A percentile compares a stretch with the other conserved stretches of the same genome.
Evolutionary conservation across 2,113 vertebrate species (phyloP).

Genomic region (Oceanites oceanicus): DNA sequence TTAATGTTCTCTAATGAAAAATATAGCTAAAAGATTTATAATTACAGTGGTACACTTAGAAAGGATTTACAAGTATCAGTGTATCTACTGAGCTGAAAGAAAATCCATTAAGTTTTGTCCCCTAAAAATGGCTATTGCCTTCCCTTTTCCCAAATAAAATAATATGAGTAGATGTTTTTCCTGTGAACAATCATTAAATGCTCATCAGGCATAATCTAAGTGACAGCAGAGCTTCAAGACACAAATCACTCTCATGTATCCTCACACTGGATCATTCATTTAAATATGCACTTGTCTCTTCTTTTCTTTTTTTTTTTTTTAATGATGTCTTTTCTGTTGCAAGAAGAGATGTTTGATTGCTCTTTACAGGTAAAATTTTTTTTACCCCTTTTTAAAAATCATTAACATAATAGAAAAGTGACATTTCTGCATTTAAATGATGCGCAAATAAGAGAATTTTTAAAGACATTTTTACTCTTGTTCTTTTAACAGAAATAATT

Average conservation of each 20-base stretch:
- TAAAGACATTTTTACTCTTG: background rate
- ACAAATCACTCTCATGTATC: constrained; percentile 18
- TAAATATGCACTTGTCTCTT: constrained; percentile 43
- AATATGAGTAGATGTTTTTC: constrained; percentile 22
- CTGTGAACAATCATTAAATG: constrained; percentile 38
- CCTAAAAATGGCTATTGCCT: constrained; percentile 22
- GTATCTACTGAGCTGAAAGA: constrained; percentile 37
- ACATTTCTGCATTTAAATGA: constrained; percentile 39
- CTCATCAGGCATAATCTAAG: constrained; percentile 28
- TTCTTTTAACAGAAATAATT: constrained; percentile 22
- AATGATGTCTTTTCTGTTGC: constrained; percentile 45
- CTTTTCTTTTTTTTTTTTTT: constrained; percentile 1
- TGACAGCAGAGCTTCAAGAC: constrained; percentile 34
- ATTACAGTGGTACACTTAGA: constrained; percentile 27
- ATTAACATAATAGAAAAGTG: constrained; percentile 54
- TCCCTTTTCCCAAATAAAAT: constrained; percentile 30
- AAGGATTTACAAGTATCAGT: constrained; percentile 42
- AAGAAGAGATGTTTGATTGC: constrained; percentile 47
- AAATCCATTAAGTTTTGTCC: constrained; percentile 45
- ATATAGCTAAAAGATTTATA: constrained; percentile 55
- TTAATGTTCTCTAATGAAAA: constrained; percentile 43
- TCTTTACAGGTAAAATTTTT: constrained; percentile 22
- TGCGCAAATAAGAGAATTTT: constrained; percentile 26
- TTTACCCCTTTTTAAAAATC: background rate
- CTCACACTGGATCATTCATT: constrained; percentile 38